Base-by-base conservation (phyloP, 2,113 vertebrate genomes). In the Condylura cristata region DNA sequence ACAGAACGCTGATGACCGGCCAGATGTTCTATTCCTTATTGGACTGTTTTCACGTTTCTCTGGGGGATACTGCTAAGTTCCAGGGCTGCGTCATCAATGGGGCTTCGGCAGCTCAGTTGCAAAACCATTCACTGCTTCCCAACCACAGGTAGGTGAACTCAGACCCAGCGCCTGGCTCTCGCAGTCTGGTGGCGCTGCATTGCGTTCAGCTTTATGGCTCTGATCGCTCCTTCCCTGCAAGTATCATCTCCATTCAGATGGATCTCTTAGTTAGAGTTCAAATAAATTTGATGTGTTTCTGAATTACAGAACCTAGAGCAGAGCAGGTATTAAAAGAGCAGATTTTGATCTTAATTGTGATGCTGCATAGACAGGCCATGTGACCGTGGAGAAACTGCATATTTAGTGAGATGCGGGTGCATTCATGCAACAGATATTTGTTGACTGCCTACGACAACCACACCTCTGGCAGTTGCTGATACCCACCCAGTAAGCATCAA, bases 241-340 rank as follows among this genome's bases (percentile, higher is more conserved):
- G 58, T 46, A 10, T 41, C 74, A n/a, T 37, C 44, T 74, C 30
- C 13, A 24, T 65, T 76, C 7, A 12, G 13, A 72, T 9, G 9
- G 11, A 11, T 86, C 13, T 83, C 58, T 79, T 14, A 39, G 6
- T 70, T 86, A 78, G 32, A 48, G 86, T 86, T 90, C 28, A 68
- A 72, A 16, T 78, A 75, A 14, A 26, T 26, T 78, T 61, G 53
- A 44, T 72, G n/a, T 34, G 17, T 86, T 39, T 39, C 51, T 89
- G n/a, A 87, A 66, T 63, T 48, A 48, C 8, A 90, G 58, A 88
- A 65, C 22, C 12, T 76, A 13, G 41, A 56, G 48, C 28, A 56
- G 7, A 89, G 12, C 48, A 56, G 46, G 72, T 91, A 61, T 44
- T 48, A 92, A 61, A 61, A 89, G 81, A 95, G 72, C 89, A 94